Conservation (phyloP, 2,797 vertebrate species). For the Sebastes hubbsi region DNA sequence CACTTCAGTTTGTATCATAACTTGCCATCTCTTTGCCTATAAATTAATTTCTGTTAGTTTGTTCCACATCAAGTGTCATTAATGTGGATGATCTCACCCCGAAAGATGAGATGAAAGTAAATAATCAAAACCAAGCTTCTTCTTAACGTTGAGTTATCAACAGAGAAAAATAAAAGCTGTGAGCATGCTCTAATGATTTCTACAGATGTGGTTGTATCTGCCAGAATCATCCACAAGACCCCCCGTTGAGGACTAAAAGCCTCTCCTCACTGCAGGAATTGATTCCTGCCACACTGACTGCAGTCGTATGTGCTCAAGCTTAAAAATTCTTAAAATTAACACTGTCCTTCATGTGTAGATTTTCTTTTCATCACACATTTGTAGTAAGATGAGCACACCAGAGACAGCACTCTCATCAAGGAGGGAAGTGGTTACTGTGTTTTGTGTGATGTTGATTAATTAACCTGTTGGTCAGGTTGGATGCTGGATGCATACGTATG, state of each 20-base stretch:
- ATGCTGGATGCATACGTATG: constrained; percentile 28
- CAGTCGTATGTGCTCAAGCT: constrained; percentile 58
- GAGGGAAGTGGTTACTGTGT: constrained; percentile 6
- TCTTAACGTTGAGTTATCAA: constrained; percentile 56
- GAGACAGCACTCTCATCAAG: constrained; percentile 11
- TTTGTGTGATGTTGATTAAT: constrained; percentile 54
- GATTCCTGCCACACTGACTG: constrained; percentile 52
- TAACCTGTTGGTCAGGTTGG: constrained; percentile 41
- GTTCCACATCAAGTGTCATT: constrained; percentile 43
- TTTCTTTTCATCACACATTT: no score
- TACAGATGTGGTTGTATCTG: constrained; percentile 73
- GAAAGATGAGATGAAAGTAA: constrained; percentile 53
- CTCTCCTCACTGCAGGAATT: constrained; percentile 66
- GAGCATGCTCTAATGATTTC: constrained; percentile 64
- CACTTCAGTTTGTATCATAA: background rate
- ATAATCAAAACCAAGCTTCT: constrained; percentile 35
- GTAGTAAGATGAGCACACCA: background rate
- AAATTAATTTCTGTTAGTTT: constrained; percentile 29
- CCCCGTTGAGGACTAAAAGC: constrained; percentile 71
- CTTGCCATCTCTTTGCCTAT: background rate
- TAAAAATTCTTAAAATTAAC: constrained; percentile 47
- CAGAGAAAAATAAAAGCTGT: constrained; percentile 55
- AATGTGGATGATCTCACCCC: constrained; percentile 51
- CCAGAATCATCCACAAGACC: constrained; percentile 70
- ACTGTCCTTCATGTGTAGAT: constrained; percentile 21